Evolutionary conservation across 2,113 vertebrate genomes (phyloP).

Genomic region (Accipiter virgatus): DNA sequence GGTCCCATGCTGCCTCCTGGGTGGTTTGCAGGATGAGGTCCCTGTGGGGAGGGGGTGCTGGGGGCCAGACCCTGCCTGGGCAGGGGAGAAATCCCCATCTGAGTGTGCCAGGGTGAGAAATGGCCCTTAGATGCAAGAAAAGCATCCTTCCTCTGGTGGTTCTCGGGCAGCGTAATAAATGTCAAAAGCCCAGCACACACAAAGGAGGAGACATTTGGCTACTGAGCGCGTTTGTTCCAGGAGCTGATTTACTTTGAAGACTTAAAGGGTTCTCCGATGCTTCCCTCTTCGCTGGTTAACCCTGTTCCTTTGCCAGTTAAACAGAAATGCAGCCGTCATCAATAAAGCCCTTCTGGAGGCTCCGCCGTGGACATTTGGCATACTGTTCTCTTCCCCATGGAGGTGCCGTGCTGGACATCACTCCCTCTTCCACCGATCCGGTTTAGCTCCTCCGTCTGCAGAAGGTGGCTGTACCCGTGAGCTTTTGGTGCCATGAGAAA

Average conservation of each 20-base stretch:
- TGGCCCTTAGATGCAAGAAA: not conserved
- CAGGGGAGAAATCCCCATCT: not conserved
- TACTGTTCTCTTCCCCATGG: not conserved
- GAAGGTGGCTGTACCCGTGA: not conserved
- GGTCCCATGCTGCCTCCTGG: not conserved
- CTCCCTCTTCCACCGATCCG: not conserved
- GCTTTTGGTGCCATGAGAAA: conserved; percentile 25
- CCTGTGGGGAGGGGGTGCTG: not conserved
- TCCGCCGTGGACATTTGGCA: rapidly evolving
- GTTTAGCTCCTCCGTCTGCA: not conserved
- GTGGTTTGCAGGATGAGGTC: not conserved
- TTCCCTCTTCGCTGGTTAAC: conserved; percentile 9
- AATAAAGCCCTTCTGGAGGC: not conserved
- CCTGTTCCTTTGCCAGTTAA: conserved; percentile 28
- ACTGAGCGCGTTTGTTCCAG: not conserved
- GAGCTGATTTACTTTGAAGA: conserved; percentile 47
- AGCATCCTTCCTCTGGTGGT: not conserved
- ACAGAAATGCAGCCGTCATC: not conserved
- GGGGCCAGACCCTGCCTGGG: not conserved
- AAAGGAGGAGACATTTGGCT: conserved; percentile 31
- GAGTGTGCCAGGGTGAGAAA: not conserved
- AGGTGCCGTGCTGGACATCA: not conserved
- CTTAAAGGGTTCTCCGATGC: not conserved
- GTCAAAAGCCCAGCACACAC: not conserved
- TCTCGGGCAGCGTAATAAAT: not conserved